Evolutionary conservation across 2,113 vertebrate genomes (phyloP).

Genomic region (Alethe castanea): DNA sequence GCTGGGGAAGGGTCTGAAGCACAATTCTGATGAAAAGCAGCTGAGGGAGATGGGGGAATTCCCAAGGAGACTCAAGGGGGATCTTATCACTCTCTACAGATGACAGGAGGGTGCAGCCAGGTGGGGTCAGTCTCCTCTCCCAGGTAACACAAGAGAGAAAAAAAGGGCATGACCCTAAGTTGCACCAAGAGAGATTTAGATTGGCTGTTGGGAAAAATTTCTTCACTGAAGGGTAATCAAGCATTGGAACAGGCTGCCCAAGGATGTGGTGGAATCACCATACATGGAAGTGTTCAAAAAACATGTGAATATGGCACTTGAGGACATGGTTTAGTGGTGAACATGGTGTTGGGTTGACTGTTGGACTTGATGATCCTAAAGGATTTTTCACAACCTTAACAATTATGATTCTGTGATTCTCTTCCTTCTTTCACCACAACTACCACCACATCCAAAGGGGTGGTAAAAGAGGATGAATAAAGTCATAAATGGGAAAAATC

Average conservation of each 20-base stretch:
- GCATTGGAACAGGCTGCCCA: neutral
- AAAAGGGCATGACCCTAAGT: accelerated
- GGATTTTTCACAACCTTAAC: neutral
- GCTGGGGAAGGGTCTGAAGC: neutral
- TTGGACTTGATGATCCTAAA: neutral
- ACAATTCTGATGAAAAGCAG: neutral
- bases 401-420: neutral
- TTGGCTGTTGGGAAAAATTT: too few relatives aligned
- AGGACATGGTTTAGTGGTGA: neutral
- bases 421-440: neutral
- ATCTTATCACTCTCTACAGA: neutral
- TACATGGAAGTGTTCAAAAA: neutral
- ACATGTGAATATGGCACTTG: neutral
- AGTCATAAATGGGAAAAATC: neutral
- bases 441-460: neutral
- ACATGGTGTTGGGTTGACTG: neutral
- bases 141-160: neutral
- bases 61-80: neutral
- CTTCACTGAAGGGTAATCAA: neutral
- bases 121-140: neutral
- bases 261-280: neutral
- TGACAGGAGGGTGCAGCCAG: too few relatives aligned
- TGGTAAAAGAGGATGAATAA: neutral
- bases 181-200: neutral
- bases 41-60: neutral